A percentile compares a stretch with the other conserved stretches of the same genome.
Conservation (phyloP, 2,797 vertebrate species). For the Adrianichthys oophorus region DNA sequence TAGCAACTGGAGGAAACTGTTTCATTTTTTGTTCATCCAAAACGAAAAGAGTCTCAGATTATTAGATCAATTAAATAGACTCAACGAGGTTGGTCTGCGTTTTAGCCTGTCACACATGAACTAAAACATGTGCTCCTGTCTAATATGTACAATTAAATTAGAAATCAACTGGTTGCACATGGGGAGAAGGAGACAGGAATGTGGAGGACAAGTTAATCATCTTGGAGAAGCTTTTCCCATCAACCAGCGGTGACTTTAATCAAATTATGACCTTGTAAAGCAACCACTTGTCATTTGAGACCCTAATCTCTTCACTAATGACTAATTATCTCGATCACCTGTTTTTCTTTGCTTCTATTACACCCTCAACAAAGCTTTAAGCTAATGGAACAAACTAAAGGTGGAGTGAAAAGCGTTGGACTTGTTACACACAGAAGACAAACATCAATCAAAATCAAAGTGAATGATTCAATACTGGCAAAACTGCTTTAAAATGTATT, state of each 20-base stretch:
- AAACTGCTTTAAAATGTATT: slow-evolving; percentile 16
- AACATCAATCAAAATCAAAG: slow-evolving; percentile 66
- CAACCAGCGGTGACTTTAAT: slow-evolving; percentile 81
- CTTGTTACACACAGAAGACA: slow-evolving; percentile 40
- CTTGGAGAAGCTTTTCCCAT: slow-evolving; percentile 74
- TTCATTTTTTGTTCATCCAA: no score
- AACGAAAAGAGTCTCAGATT: neutral
- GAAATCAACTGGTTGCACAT: slow-evolving; percentile 50
- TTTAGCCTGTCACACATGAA: slow-evolving; percentile 35
- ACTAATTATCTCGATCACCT: slow-evolving; percentile 85
- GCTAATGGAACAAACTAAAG: slow-evolving; percentile 78
- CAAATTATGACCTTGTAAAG: slow-evolving; percentile 86
- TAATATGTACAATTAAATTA: slow-evolving; percentile 62
- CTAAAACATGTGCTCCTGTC: slow-evolving; percentile 41
- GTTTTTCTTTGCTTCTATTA: slow-evolving; percentile 78
- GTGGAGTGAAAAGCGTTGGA: slow-evolving; percentile 39
- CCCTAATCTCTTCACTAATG: slow-evolving; percentile 79
- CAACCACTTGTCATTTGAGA: slow-evolving; percentile 82
- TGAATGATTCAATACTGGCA: slow-evolving; percentile 64
- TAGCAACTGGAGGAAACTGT: no score
- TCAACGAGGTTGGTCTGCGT: slow-evolving; percentile 2
- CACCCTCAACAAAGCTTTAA: slow-evolving; percentile 74
- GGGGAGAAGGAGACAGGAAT: slow-evolving; percentile 44
- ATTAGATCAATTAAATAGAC: slow-evolving; percentile 3
- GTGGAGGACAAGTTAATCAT: slow-evolving; percentile 75